Evolutionary conservation across 2,113 vertebrate species (phyloP), one percentile per base, ranked within the genome.

Genomic region (Anolis sagrei): DNA sequence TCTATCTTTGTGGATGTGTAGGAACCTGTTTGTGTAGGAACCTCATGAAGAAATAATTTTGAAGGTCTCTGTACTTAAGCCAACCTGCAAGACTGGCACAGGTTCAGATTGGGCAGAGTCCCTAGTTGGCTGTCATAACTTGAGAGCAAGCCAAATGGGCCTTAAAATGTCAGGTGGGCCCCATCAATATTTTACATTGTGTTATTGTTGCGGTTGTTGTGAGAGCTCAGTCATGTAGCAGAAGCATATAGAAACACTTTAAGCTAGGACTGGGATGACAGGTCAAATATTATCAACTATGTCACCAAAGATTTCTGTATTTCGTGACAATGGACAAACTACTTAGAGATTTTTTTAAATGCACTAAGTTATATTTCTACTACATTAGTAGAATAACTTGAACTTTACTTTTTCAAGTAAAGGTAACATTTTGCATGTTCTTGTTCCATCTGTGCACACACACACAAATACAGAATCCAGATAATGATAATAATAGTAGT

Each of bases 71-170:
- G 19, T 62, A 85, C 16, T 85, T 62, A 32, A 66, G 74, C 21
- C 84, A 80, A 73, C 87, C 84, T 90, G 39, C 82, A 86, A 74
- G 19, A 36, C 86, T 88, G 36, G 69, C 85, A 79, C 4, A 44
- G n/a, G 27, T 32, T 34, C 11, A 90, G 87, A 68, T 13, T 87
- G 85, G 78, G 83, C 39, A 23, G 68, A 82, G 66, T 87, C 49
- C 32, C 27, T 81, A 74, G 44, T 18, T 81, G 75, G n/a, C 32
- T 58, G 21, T 39, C 73, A 74, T 51, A 34, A 89, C 62, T 68
- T 18, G 81, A 87, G 36, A 68, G 44, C 69, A 61, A 85, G 85
- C 76, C 48, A 92, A 86, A 69, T 75, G 3, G 29, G 66, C 4
- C 36, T 54, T 27, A 51, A 92, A 87, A 25, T 34, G 84, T 82